Evolutionary conservation across 2,113 vertebrate genomes (phyloP).

Genomic region (Malurus elegans): DNA sequence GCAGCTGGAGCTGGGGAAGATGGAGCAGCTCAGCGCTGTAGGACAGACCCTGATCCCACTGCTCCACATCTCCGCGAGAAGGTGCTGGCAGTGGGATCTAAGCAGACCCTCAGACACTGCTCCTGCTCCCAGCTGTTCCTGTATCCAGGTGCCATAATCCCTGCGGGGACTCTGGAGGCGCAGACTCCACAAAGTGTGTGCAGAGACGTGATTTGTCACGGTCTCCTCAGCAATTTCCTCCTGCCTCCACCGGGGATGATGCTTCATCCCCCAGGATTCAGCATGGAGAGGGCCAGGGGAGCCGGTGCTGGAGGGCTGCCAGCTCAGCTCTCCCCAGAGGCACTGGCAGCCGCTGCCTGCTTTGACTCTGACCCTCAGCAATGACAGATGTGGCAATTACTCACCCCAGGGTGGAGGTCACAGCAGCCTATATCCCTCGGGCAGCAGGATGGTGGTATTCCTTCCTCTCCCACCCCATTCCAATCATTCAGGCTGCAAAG

Average conservation of each 20-base stretch:
- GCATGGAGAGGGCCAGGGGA: rapidly evolving
- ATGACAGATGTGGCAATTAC: background rate
- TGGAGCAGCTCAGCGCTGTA: rapidly evolving
- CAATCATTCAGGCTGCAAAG: background rate
- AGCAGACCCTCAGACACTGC: background rate
- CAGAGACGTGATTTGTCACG: background rate
- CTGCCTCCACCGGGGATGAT: background rate
- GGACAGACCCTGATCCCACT: background rate
- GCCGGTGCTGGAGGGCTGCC: background rate
- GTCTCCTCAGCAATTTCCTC: background rate
- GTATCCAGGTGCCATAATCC: background rate
- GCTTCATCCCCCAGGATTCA: rapidly evolving
- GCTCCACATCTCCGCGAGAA: background rate
- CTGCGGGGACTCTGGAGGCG: background rate
- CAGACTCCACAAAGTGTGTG: background rate
- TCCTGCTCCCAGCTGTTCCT: background rate
- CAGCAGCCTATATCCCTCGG: background rate
- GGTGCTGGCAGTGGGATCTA: background rate
- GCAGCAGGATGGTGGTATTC: background rate
- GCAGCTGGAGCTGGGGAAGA: background rate
- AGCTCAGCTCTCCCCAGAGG: background rate
- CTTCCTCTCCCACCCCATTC: background rate
- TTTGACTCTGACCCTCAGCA: background rate
- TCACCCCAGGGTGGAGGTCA: background rate
- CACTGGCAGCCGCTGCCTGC: rapidly evolving